Evolutionary conservation across 2,113 vertebrate genomes (phyloP).

Genomic region (Tachuris rubrigastra): DNA sequence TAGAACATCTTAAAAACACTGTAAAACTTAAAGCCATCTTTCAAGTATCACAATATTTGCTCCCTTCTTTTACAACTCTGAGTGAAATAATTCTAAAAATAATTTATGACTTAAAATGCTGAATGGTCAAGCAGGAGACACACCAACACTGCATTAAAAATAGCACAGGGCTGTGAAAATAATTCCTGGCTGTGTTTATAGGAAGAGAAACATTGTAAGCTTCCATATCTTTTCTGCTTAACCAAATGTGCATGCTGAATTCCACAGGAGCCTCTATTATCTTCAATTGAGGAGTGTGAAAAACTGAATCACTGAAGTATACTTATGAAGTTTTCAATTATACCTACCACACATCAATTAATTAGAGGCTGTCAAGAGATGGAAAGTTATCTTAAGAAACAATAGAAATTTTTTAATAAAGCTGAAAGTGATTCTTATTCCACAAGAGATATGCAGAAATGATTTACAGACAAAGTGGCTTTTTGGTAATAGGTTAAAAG

Average conservation of each 20-base stretch:
- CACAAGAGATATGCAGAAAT: not conserved
- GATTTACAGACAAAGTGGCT: not conserved
- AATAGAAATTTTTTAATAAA: not conserved
- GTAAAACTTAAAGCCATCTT: not conserved
- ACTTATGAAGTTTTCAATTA: not conserved
- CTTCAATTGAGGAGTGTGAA: not conserved
- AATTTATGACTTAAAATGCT: not conserved
- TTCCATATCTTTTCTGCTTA: not conserved
- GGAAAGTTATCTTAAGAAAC: not conserved
- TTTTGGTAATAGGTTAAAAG: not conserved
- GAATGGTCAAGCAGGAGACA: not conserved
- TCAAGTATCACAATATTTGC: not conserved
- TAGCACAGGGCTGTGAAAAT: not conserved
- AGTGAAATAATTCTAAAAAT: not conserved
- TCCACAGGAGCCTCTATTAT: not conserved
- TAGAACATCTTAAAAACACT: not conserved
- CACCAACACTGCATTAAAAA: not conserved
- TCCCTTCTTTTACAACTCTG: not conserved
- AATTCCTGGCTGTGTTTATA: not conserved
- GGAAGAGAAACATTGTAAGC: not conserved
- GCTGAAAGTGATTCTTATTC: not conserved
- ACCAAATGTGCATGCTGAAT: not conserved
- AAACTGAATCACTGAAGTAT: not conserved
- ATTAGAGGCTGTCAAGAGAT: not conserved
- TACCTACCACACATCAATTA: not conserved